Evolutionary conservation across 2,113 vertebrate genomes (phyloP), one percentile per base, ranked within the genome.

Genomic region (Plectropomus leopardus): DNA sequence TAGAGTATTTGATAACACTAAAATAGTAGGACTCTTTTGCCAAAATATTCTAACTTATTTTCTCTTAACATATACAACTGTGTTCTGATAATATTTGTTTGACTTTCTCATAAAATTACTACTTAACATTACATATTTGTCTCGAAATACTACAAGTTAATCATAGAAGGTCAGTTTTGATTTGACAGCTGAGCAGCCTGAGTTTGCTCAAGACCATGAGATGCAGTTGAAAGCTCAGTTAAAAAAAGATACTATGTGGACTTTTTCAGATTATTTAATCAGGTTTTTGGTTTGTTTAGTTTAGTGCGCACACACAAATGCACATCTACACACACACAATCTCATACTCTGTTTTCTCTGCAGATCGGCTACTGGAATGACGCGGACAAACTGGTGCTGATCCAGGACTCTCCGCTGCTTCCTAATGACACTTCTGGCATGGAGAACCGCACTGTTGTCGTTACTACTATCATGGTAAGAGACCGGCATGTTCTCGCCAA

Each of bases 301-400:
- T n/a, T n/a, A n/a, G n/a, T n/a, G n/a, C n/a, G n/a, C n/a, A n/a
- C n/a, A 50, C 51, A 54, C 63, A 34, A 19, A 42, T 45, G 58
- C 28, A 30, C 48, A 11, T 0, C 34, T n/a, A 24, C 0, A 26
- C 8, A 7, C 2, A 14, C 17, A 11, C 48, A 24, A 19, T 7
- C 60, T 78, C n/a, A 82, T 1, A 2, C 50, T 30, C n/a, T 70
- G 26, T 80, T 36, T 45, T 65, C 87, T 69, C 86, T 91, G 50
- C 92, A 99, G 98, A 98, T 99, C 57, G 98, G 98, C 66, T 99
- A 99, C 92, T 99, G 98, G 98, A 99, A 97, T 7, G 97, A 99
- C 36, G 96, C 97, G 81, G 98, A 99, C 94, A 99, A 99, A 86
- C 92, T 99, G 91, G 98, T 99, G 76, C 93, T 99, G 88, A 98